These are phyloP conservation scores for Syncerus caffer DNA, from an alignment of 2,797 vertebrate genomes.

Conservation along the genomic window DNA sequence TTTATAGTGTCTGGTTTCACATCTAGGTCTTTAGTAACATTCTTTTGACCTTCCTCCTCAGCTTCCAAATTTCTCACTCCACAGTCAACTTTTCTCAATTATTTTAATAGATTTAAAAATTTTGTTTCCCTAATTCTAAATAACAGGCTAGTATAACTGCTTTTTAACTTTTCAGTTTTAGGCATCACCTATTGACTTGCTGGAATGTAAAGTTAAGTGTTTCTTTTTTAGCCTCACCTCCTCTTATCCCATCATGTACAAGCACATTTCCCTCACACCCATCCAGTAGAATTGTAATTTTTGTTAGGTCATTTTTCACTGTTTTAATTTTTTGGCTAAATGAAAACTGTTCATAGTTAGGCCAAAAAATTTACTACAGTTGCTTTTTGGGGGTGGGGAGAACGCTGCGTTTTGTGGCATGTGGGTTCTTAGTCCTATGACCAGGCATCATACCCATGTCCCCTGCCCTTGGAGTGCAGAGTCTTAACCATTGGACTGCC, in stretches of 20 bases:
- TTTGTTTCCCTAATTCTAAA: neutral
- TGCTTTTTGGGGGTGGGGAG: neutral
- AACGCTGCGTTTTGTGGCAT: neutral
- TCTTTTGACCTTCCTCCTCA: neutral
- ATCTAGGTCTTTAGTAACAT: neutral
- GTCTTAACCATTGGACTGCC: neutral
- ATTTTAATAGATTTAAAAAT: conserved; percentile 1
- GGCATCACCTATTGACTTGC: neutral
- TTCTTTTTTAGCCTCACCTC: neutral
- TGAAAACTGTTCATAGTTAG: neutral
- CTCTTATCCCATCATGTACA: neutral
- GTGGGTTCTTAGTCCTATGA: neutral
- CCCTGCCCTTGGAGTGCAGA: neutral
- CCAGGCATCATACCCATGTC: neutral
- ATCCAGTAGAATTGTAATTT: neutral
- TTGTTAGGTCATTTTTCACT: neutral
- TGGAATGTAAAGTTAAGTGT: neutral
- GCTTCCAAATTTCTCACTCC: neutral
- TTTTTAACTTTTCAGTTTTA: neutral
- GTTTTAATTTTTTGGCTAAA: neutral
- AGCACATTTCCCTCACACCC: neutral
- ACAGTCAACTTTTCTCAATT: neutral
- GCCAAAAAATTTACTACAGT: neutral
- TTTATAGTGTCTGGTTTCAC: neutral
- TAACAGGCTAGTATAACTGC: neutral